phyloP scores from a whole-genome alignment of 2,888 invertebrate genomes.

The Mythimna pallens region DNA sequence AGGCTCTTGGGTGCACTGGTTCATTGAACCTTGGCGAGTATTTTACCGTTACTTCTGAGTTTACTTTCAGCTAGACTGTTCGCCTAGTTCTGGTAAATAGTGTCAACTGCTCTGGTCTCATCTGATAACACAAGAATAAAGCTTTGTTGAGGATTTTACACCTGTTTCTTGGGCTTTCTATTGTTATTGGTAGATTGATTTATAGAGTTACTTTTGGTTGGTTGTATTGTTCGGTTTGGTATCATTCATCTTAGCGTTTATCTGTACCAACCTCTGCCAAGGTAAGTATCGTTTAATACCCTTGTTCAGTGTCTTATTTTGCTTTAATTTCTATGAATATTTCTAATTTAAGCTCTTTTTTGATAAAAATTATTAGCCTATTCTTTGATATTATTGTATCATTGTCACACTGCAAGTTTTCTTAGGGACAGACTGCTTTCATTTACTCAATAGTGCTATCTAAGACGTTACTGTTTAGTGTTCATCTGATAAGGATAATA shows the following conservation, averaged over 20 bases:
- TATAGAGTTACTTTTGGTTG: background rate
- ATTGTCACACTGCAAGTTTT: background rate
- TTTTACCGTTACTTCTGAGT: slow-evolving; percentile 75
- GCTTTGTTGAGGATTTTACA: slow-evolving; percentile 25
- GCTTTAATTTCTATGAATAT: background rate
- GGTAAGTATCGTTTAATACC: background rate
- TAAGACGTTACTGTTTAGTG: background rate
- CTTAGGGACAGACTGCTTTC: background rate
- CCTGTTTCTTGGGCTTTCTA: slow-evolving; percentile 8
- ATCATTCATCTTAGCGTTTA: background rate
- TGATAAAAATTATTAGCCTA: background rate
- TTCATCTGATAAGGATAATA: slow-evolving; percentile 16
- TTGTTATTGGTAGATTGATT: slow-evolving; percentile 10
- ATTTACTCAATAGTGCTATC: slow-evolving; percentile 1
- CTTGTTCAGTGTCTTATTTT: too few relatives aligned
- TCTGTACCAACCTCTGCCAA: background rate
- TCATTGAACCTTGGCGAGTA: slow-evolving; percentile 75
- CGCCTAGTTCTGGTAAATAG: slow-evolving; percentile 47
- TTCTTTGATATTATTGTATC: background rate
- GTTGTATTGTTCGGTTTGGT: background rate
- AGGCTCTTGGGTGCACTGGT: slow-evolving; percentile 68
- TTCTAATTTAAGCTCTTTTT: background rate
- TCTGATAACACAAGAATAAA: slow-evolving; percentile 53
- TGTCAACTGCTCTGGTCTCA: slow-evolving; percentile 47
- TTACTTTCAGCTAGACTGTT: slow-evolving; percentile 80